Percentiles rank a stretch among this genome's conserved stretches.
These are phyloP conservation scores for Copidosoma floridanum DNA, from an alignment of 1,140 invertebrate species.

Conservation along the genomic window DNA sequence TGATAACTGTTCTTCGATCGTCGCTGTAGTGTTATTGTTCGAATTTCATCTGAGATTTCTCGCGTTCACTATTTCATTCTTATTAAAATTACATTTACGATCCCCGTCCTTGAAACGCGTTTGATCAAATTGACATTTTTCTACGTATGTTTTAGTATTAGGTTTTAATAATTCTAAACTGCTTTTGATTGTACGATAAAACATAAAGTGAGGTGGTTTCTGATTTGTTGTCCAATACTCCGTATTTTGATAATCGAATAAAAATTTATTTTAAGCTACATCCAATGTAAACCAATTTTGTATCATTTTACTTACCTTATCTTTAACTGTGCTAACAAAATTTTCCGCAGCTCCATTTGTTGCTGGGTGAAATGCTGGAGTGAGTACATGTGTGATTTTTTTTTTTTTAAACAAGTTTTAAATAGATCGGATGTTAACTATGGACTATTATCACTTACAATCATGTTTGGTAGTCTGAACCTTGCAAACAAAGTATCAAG, in stretches of 20 bases:
- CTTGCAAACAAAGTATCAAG: conserved; percentile 5
- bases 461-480: conserved; percentile 28
- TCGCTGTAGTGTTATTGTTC: not conserved
- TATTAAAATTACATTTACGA: not conserved
- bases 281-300: not conserved
- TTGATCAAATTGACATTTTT: conserved; percentile 8
- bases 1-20: not conserved
- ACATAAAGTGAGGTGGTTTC: too few relatives aligned
- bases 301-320: conserved; percentile 34
- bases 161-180: too few relatives aligned
- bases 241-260: too few relatives aligned
- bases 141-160: not conserved
- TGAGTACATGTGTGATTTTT: conserved; percentile 36
- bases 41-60: not conserved
- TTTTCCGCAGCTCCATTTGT: conserved; percentile 44
- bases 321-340: conserved; percentile 40
- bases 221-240: too few relatives aligned
- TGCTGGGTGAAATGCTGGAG: conserved; percentile 40
- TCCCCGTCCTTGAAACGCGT: not conserved
- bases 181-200: too few relatives aligned
- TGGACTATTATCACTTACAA: conserved; percentile 19
- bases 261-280: too few relatives aligned
- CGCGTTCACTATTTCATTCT: not conserved
- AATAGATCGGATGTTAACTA: conserved; percentile 35
- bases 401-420: conserved; percentile 30